Evolutionary conservation across 2,888 invertebrate species (phyloP).

Genomic region (Automeris io): DNA sequence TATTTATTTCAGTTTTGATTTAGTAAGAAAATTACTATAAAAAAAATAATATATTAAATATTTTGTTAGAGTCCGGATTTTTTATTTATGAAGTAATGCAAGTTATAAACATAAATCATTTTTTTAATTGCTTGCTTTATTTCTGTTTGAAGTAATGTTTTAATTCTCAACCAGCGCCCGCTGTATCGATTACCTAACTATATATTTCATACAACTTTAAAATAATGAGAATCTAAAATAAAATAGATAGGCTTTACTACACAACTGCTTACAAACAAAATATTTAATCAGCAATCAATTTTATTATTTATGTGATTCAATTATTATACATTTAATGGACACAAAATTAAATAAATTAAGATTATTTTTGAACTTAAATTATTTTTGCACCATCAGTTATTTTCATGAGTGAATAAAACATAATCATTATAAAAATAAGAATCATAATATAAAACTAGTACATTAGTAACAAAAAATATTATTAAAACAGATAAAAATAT

Average conservation of each 20-base stretch:
- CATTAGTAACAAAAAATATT: not conserved
- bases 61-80: not conserved
- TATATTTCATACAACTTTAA: slow-evolving; percentile 13
- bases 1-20: no score
- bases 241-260: not conserved
- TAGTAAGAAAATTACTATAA: not conserved
- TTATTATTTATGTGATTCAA: not conserved
- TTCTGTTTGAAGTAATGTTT: no score
- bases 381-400: slow-evolving; percentile 52
- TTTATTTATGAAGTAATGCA: no score
- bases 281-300: not conserved
- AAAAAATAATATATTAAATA: not conserved
- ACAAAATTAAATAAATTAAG: slow-evolving; percentile 3
- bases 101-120: not conserved
- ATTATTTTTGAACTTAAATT: slow-evolving; percentile 27
- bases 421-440: slow-evolving; percentile 16
- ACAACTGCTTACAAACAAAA: no score
- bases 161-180: slow-evolving; percentile 30
- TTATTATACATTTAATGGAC: not conserved
- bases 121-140: not conserved
- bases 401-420: slow-evolving; percentile 29
- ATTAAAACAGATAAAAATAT: not conserved
- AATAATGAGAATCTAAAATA: slow-evolving; percentile 13
- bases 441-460: not conserved
- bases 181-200: slow-evolving; percentile 31